Base-by-base conservation (phyloP, 1,140 invertebrate genomes). In the Drosophila guanche region DNA sequence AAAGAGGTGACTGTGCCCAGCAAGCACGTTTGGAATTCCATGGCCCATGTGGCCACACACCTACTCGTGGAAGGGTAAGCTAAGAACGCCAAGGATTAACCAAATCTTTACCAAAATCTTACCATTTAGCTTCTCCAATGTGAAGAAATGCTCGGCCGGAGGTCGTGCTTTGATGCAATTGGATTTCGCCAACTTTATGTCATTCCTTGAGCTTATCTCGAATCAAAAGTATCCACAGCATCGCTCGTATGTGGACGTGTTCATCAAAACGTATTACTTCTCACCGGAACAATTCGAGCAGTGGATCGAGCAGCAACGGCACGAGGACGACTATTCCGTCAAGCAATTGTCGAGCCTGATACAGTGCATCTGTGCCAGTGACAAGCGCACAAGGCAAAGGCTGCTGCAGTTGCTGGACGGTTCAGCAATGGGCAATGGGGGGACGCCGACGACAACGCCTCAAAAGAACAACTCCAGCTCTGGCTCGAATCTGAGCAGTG, bases 131-230 rank as follows among this genome's bases (percentile, higher is more conserved):
- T 99, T 97, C 92, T 95, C 97, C 5, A 95, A 94, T 86, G 96
- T 96, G 1, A 97, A 96, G 75, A 99, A 98, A 91, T 99, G 99
- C 92, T 97, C 97, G 0, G 98, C 98, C 75, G 98, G 97, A 72
- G 99, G 99, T 1, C 92, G 98, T 63, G 98, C 97, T 0, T 91
- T 99, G 3, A 99, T 99, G 98, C 98, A 99, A 90, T 92, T 99
- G 3, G 99, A 99, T 93, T 99, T 98, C 91, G 97, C 98, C 22
- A 98, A 99, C 90, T 95, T 99, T 61, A 94, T 98, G 53, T 95
- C 96, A 7, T 98, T 99, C 86, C 93, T 99, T 37, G 97, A 99
- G 91, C 95, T 95, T 80, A 94, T 99, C 14, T 96, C 97, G 0
- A 94, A 93, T 7, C 79, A 97, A 10, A 95, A 95, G 90, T 97